Evolutionary conservation across 1,140 invertebrate genomes (phyloP).

Genomic region (Adelges cooleyi): DNA sequence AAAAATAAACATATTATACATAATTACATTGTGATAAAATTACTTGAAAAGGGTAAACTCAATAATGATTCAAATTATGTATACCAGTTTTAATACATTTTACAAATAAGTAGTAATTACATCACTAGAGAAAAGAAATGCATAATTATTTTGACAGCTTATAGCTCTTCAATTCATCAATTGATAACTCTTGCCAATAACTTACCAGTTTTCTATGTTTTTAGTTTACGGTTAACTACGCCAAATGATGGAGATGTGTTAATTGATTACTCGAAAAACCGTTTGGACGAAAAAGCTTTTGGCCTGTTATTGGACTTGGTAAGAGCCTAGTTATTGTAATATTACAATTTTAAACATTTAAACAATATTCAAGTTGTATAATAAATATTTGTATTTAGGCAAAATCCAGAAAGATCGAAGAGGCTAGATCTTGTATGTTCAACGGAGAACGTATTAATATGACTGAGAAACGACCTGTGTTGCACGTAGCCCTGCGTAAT

Average conservation of each 20-base stretch:
- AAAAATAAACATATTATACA: too few species aligned
- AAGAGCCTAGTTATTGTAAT: constrained; percentile 35
- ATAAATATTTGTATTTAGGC: constrained; percentile 45
- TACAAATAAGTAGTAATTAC: too few species aligned
- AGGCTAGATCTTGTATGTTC: constrained; percentile 88
- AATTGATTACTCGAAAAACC: constrained; percentile 94
- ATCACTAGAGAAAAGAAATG: too few species aligned
- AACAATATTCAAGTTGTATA: background rate
- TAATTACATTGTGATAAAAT: too few species aligned
- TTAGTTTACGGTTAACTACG: constrained; percentile 58
- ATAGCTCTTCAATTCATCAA: too few species aligned
- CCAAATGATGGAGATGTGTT: constrained; percentile 79
- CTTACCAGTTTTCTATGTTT: too few species aligned
- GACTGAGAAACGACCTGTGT: constrained; percentile 89
- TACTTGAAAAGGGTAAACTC: too few species aligned
- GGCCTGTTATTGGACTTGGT: constrained; percentile 66
- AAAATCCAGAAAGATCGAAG: constrained; percentile 66
- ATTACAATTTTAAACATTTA: too few species aligned
- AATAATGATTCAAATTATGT: too few species aligned
- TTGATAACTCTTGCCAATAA: too few species aligned
- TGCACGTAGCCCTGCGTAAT: constrained; percentile 91
- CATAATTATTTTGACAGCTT: too few species aligned
- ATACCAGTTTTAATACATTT: too few species aligned
- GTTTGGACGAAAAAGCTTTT: constrained; percentile 68
- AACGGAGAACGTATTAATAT: constrained; percentile 92